Percentiles rank a stretch among this genome's conserved stretches.
Evolutionary conservation across 2,113 vertebrate species (phyloP).

Genomic region (Bubo bubo): DNA sequence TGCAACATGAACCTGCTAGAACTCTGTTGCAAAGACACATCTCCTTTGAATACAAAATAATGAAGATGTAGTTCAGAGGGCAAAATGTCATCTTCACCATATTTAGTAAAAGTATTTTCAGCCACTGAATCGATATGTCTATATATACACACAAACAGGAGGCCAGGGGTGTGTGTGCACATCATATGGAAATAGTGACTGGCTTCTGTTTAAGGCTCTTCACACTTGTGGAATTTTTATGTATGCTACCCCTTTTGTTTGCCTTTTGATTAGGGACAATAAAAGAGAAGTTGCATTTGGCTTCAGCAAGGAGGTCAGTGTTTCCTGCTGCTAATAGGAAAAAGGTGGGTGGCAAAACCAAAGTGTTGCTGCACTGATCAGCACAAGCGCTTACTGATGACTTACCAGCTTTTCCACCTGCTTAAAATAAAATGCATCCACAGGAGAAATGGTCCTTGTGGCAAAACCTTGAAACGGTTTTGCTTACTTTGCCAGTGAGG

Average conservation of each 20-base stretch:
- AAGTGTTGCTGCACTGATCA: rapidly evolving
- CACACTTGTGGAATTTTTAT: neutral
- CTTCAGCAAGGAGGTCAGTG: neutral
- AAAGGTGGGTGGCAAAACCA: neutral
- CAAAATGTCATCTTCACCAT: neutral
- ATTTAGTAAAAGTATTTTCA: neutral
- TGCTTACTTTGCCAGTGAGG: neutral
- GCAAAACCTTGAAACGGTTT: neutral
- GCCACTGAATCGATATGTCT: neutral
- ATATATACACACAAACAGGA: neutral
- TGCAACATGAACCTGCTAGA: neutral
- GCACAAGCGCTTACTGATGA: neutral
- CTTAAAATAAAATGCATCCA: neutral
- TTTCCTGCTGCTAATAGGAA: neutral
- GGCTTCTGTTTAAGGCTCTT: neutral
- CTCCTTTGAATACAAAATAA: neutral
- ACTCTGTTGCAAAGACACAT: neutral
- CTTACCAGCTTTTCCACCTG: neutral
- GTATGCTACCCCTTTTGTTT: neutral
- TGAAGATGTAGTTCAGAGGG: neutral
- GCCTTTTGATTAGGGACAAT: neutral
- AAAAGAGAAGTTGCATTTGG: neutral
- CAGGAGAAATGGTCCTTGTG: neutral
- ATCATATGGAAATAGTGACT: neutral
- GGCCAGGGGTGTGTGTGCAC: neutral